Evolutionary conservation across 2,888 invertebrate species (phyloP), one percentile per base, ranked within the genome.

Genomic region (Camponotus fellah): DNA sequence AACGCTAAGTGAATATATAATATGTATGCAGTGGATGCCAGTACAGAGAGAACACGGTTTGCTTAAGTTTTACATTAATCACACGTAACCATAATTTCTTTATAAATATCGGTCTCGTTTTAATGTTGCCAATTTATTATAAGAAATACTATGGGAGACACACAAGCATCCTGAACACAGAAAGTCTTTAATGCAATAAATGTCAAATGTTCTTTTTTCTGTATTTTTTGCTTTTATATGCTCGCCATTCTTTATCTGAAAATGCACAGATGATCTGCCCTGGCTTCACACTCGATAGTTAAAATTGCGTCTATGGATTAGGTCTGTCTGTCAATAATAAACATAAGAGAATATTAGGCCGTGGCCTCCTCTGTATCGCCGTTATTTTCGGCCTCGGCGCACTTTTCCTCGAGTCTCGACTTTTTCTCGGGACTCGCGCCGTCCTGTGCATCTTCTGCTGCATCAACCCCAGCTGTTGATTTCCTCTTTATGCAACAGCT

Each of bases 361-460:
- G 89, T 86, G 79, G 90, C 86, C 89, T 91, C 89, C 86, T 91
- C 90, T 71, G 96, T 96, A 40, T 96, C 95, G 66, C 95, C 95
- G 90, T 96, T 96, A 87, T 95, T 95, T 89, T 96, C 95, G 46
- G 95, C 95, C 91, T 97, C 97, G 17, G 96, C 96, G n/a, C 93
- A 86, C 86, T 96, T 96, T 69, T 97, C 97, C 17, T 96, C 96
- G 80, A 97, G 95, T 95, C 97, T 97, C 88, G 97, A 96, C 92
- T 97, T 97, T 95, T 97, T 97, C 93, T 97, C 97, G 10, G 97
- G 97, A 84, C 96, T 96, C 68, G 96, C 96, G 89, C 96, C 97
- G 87, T 97, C 97, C 43, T 94, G 94, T 10, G 94, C 92, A 76
- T 93, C 94, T 77, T 93, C 94, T 69, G 89, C 90, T 65, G 91